These are phyloP conservation scores for Ametastegia equiseti DNA, from an alignment of 2,888 invertebrate species.

Conservation along the genomic window DNA sequence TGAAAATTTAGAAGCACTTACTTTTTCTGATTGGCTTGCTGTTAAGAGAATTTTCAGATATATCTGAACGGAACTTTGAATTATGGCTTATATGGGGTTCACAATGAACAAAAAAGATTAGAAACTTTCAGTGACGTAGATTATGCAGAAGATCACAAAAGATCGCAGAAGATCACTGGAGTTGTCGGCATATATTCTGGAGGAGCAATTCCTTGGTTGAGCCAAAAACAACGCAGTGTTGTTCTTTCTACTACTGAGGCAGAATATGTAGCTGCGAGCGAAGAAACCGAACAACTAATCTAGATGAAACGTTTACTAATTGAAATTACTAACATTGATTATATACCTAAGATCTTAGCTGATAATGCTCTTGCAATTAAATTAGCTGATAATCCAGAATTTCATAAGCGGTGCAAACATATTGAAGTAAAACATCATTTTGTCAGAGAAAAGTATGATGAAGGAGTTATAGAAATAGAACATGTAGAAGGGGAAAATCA, in stretches of 20 bases:
- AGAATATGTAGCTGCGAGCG: conserved; percentile 52
- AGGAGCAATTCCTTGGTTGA: conserved; percentile 9
- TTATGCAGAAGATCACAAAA: conserved; percentile 30
- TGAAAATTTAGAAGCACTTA: not conserved
- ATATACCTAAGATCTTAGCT: conserved; percentile 45
- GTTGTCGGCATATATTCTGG: conserved; percentile 7
- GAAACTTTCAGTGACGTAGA: conserved; percentile 43
- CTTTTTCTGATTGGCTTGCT: not conserved
- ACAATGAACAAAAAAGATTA: conserved; percentile 13
- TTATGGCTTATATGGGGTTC: conserved; percentile 18
- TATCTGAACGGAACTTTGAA: conserved; percentile 8
- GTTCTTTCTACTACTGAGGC: conserved; percentile 3
- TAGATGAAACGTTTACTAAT: conserved; percentile 50
- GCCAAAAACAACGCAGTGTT: conserved; percentile 10
- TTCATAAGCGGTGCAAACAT: conserved; percentile 51
- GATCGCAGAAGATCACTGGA: conserved; percentile 28
- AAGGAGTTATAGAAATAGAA: conserved; percentile 47
- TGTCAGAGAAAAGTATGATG: conserved; percentile 51
- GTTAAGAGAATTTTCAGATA: conserved; percentile 15
- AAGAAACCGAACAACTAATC: conserved; percentile 51
- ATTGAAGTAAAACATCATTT: conserved; percentile 53
- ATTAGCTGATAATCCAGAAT: conserved; percentile 51
- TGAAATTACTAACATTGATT: conserved; percentile 36
- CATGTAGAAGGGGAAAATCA: conserved; percentile 50
- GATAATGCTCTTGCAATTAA: conserved; percentile 54